Conservation (phyloP, 2,888 invertebrate genomes). For the Theristus sp. region DNA sequence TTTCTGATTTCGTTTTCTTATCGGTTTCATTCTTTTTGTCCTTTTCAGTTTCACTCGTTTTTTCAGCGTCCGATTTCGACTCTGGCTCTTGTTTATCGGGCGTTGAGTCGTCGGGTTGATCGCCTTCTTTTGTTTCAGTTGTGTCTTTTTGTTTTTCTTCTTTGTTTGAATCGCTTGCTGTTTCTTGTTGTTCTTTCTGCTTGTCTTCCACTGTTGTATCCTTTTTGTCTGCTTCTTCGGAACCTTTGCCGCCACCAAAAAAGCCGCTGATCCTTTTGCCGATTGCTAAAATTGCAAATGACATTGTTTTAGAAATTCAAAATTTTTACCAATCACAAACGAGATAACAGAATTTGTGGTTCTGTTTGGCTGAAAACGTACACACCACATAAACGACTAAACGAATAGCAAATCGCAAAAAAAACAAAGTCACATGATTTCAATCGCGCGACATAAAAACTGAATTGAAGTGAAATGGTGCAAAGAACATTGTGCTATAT, state of each 20-base stretch:
- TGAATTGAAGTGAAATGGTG: no score
- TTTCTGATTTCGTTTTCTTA: slow-evolving; percentile 11
- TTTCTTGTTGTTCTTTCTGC: slow-evolving; percentile 18
- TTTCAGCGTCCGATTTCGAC: not conserved
- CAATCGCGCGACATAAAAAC: no score
- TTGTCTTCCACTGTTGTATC: slow-evolving; percentile 43
- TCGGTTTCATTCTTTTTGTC: not conserved
- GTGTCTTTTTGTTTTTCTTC: slow-evolving; percentile 23
- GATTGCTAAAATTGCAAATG: slow-evolving; percentile 8
- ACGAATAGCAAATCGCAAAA: no score
- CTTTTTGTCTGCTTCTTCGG: slow-evolving; percentile 43
- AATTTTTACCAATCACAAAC: no score
- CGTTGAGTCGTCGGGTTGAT: slow-evolving; percentile 10
- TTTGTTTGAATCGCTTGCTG: slow-evolving; percentile 18
- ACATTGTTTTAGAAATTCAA: no score
- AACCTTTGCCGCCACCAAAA: slow-evolving; percentile 10
- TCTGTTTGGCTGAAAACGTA: no score
- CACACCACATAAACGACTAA: no score
- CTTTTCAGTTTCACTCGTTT: not conserved
- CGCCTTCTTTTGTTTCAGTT: slow-evolving; percentile 10
- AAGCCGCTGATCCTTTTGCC: slow-evolving; percentile 14
- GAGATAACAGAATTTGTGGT: no score
- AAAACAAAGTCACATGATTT: no score
- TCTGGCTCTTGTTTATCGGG: slow-evolving; percentile 29
- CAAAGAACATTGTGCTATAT: no score